These are phyloP conservation scores for Oryctolagus cuniculus DNA, from an alignment of 2,113 vertebrate genomes.

Conservation along the genomic window DNA sequence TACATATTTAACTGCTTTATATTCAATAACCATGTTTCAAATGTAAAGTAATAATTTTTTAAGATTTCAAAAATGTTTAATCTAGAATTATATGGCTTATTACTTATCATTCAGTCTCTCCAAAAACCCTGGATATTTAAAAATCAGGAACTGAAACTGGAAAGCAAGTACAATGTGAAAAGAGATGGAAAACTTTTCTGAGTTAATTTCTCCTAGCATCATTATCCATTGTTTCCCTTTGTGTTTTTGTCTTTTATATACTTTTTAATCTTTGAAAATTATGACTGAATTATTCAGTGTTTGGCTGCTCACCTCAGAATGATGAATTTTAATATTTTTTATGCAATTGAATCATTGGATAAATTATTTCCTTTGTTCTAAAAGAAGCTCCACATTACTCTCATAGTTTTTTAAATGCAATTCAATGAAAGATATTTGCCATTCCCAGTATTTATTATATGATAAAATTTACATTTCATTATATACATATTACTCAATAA, in stretches of 20 bases:
- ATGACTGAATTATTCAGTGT: background rate
- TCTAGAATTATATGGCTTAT: background rate
- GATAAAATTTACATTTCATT: background rate
- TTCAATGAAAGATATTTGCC: background rate
- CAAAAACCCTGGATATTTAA: background rate
- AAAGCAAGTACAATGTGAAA: background rate
- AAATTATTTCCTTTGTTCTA: background rate
- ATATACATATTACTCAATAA: background rate
- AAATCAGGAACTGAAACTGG: accelerated
- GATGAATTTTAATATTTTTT: background rate
- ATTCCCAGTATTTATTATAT: background rate
- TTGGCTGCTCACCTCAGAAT: background rate
- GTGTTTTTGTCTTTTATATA: background rate
- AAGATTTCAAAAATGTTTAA: background rate
- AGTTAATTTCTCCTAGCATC: background rate
- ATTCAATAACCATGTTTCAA: background rate
- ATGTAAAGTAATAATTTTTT: background rate
- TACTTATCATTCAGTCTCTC: background rate
- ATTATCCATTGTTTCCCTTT: background rate
- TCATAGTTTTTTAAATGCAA: background rate
- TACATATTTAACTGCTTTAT: background rate
- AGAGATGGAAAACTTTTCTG: background rate
- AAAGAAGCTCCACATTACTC: background rate
- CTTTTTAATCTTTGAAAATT: background rate
- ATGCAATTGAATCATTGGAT: background rate